Evolutionary conservation across 1,140 invertebrate species (phyloP).

Genomic region (Triops longicaudatus): DNA sequence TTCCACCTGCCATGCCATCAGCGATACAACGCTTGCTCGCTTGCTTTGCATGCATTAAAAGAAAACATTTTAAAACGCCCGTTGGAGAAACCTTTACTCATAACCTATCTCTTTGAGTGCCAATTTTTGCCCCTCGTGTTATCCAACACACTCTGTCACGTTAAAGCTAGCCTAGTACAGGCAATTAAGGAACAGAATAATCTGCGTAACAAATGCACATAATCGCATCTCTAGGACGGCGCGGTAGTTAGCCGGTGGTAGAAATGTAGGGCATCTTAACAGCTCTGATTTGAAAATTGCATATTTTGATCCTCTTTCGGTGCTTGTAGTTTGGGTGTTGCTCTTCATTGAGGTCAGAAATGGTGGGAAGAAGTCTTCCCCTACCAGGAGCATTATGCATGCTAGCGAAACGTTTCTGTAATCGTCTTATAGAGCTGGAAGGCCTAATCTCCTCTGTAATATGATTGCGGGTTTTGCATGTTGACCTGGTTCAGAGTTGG

Average conservation of each 20-base stretch:
- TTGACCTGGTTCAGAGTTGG: not conserved
- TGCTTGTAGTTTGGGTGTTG: no score
- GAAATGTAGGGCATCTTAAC: no score
- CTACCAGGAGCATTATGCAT: no score
- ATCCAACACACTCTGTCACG: not conserved
- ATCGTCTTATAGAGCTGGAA: not conserved
- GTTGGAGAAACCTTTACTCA: not conserved
- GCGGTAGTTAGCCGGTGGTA: no score
- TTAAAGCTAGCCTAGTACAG: not conserved
- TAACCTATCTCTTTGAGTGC: not conserved
- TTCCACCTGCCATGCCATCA: slow-evolving; percentile 10
- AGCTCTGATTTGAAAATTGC: no score
- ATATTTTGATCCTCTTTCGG: no score
- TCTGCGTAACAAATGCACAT: no score
- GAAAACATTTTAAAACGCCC: not conserved
- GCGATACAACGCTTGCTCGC: not conserved
- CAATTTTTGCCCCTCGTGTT: not conserved
- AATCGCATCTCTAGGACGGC: no score
- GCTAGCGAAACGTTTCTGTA: not conserved
- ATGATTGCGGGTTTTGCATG: not conserved
- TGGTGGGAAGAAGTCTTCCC: no score
- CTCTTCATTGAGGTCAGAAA: no score
- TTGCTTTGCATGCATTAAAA: slow-evolving; percentile 5
- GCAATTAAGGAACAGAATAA: not conserved
- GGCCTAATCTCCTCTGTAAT: slow-evolving; percentile 1